These are phyloP conservation scores for Prosopocoilus inquinatus DNA, from an alignment of 2,888 invertebrate genomes.

Conservation along the genomic window DNA sequence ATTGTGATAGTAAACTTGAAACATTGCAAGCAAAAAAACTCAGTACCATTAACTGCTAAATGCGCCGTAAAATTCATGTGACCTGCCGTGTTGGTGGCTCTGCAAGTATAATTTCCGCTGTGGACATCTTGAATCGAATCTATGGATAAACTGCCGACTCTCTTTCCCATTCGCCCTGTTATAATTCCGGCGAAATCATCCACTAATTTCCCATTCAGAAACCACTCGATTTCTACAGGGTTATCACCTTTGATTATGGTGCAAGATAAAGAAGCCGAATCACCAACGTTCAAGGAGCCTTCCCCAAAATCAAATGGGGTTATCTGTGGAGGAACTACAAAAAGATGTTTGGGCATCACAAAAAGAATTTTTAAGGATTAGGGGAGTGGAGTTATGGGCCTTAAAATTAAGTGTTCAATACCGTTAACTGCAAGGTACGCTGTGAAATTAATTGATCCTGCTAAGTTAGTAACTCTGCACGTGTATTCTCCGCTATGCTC, in stretches of 20 bases:
- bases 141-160: conserved; percentile 67
- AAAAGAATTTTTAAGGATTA: background rate
- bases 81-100: conserved; percentile 67
- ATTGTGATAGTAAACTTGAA: background rate
- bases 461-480: conserved; percentile 67
- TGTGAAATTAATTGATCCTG: conserved; percentile 53
- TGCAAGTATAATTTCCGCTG: conserved; percentile 71
- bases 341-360: conserved; percentile 27
- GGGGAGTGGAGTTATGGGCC: conserved; percentile 62
- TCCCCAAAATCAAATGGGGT: conserved; percentile 66
- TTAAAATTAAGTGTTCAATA: conserved; percentile 24
- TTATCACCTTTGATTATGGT: conserved; percentile 75
- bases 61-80: conserved; percentile 50
- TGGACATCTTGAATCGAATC: conserved; percentile 70
- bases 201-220: conserved; percentile 55
- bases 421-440: conserved; percentile 52
- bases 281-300: conserved; percentile 70
- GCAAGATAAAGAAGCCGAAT: conserved; percentile 70
- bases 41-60: conserved; percentile 32
- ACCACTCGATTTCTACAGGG: conserved; percentile 70
- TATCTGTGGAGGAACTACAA: conserved; percentile 66
- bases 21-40: conserved; percentile 18
- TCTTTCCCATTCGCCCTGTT: conserved; percentile 61
- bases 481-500: conserved; percentile 72
- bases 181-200: conserved; percentile 53